Conservation (phyloP, 2,888 invertebrate genomes). For the Cephus sareptanus region DNA sequence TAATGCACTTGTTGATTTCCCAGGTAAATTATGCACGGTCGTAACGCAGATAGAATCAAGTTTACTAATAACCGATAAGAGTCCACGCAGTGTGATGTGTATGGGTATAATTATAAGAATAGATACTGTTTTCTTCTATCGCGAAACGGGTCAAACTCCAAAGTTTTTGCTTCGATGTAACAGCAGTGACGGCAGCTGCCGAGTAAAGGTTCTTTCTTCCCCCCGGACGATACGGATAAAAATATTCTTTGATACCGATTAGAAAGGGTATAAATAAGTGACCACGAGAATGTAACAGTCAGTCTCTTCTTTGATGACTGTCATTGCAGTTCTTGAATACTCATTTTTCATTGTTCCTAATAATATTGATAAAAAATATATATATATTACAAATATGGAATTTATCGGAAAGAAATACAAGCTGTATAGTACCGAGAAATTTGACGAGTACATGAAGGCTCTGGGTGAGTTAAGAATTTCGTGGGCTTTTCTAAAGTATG, state of each 20-base stretch:
- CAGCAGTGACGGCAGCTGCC: neutral
- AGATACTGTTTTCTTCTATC: neutral
- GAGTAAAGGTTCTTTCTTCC: neutral
- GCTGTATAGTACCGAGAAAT: slow-evolving; percentile 82
- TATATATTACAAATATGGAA: neutral
- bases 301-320: neutral
- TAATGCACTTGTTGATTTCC: neutral
- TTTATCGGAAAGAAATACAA: slow-evolving; percentile 83
- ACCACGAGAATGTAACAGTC: neutral
- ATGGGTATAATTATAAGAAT: neutral
- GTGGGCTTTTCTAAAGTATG: neutral
- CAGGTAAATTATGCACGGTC: neutral
- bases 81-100: neutral
- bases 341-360: neutral
- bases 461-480: slow-evolving; percentile 74
- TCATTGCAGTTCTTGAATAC: neutral
- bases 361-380: neutral
- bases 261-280: slow-evolving; percentile 20
- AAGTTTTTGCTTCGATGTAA: slow-evolving; percentile 31
- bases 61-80: neutral
- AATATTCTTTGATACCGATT: slow-evolving; percentile 5
- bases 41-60: neutral
- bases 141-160: slow-evolving; percentile 46
- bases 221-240: neutral
- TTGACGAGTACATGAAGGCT: slow-evolving; percentile 90